A percentile compares a stretch with the other conserved stretches of the same genome.
phyloP scores from a whole-genome alignment of 2,888 invertebrate species.

The Prosopocoilus inquinatus region DNA sequence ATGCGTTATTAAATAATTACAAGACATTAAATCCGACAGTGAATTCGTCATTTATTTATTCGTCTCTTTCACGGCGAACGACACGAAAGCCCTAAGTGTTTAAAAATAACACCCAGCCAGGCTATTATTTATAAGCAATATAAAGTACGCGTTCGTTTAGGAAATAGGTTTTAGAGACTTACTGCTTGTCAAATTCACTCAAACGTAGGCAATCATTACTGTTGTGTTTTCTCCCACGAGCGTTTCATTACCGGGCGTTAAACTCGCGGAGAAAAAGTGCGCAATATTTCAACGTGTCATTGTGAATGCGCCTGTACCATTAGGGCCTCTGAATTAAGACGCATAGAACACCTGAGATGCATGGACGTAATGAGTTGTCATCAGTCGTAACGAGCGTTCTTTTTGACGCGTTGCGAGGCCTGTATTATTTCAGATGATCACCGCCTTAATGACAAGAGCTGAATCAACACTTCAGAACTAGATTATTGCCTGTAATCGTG shows the following conservation, averaged over 20 bases:
- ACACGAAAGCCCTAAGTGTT: too few relatives aligned
- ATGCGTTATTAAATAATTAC: too few relatives aligned
- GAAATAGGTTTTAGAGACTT: too few relatives aligned
- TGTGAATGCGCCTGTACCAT: slow-evolving; percentile 12
- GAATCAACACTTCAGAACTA: slow-evolving; percentile 10
- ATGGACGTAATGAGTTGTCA: slow-evolving; percentile 23
- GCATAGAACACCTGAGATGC: slow-evolving; percentile 29
- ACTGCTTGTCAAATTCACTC: too few relatives aligned
- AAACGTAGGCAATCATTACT: slow-evolving; percentile 2
- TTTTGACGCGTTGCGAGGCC: slow-evolving; percentile 8
- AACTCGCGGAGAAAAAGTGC: slow-evolving; percentile 8
- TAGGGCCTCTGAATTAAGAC: slow-evolving; percentile 26
- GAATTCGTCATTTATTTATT: too few relatives aligned
- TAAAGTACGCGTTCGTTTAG: too few relatives aligned
- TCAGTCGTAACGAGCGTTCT: slow-evolving; percentile 23
- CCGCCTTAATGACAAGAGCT: not conserved
- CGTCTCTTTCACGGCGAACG: too few relatives aligned
- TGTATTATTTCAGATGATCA: not conserved
- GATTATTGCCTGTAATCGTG: slow-evolving; percentile 19
- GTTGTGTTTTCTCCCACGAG: slow-evolving; percentile 2
- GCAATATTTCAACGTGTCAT: slow-evolving; percentile 18
- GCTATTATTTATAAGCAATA: too few relatives aligned
- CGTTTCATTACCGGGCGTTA: slow-evolving; percentile 17
- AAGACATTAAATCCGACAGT: too few relatives aligned
- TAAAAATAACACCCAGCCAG: too few relatives aligned